Conservation (phyloP, 2,888 invertebrate species). For the Antheraea assamensis region DNA sequence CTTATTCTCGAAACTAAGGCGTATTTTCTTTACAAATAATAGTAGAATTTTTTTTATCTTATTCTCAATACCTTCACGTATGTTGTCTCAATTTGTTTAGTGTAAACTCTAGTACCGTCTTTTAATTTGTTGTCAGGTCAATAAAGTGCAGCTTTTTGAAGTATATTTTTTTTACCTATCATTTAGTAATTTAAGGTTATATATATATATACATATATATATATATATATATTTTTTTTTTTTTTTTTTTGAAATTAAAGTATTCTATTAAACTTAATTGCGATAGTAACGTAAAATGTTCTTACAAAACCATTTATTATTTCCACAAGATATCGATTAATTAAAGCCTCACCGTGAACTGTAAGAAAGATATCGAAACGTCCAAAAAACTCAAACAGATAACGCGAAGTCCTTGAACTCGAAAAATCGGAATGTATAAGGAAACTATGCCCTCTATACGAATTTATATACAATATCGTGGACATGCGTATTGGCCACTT, state of each 20-base stretch:
- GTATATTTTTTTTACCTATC: not conserved
- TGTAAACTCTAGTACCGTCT: no score
- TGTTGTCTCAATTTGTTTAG: no score
- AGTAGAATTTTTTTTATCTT: no score
- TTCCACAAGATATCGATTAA: not conserved
- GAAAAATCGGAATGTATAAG: slow-evolving; percentile 76
- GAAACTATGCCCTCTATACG: slow-evolving; percentile 76
- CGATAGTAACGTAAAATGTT: not conserved
- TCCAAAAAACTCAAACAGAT: slow-evolving; percentile 68
- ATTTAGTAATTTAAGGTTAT: not conserved
- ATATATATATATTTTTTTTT: no score
- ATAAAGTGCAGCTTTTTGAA: no score
- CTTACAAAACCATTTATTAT: not conserved
- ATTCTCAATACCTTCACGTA: no score
- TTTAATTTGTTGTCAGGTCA: no score
- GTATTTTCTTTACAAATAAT: not conserved
- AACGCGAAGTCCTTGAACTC: slow-evolving; percentile 78
- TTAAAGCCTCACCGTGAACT: not conserved
- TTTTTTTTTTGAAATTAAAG: not conserved
- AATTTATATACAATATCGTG: slow-evolving; percentile 75
- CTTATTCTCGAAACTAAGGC: not conserved
- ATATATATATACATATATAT: no score
- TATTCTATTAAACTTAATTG: not conserved
- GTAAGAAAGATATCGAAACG: slow-evolving; percentile 48
- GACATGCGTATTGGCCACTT: slow-evolving; percentile 81